Evolutionary conservation across 2,797 vertebrate species (phyloP), one percentile per base, ranked within the genome.

Genomic region (Buphagus erythrorhynchus): DNA sequence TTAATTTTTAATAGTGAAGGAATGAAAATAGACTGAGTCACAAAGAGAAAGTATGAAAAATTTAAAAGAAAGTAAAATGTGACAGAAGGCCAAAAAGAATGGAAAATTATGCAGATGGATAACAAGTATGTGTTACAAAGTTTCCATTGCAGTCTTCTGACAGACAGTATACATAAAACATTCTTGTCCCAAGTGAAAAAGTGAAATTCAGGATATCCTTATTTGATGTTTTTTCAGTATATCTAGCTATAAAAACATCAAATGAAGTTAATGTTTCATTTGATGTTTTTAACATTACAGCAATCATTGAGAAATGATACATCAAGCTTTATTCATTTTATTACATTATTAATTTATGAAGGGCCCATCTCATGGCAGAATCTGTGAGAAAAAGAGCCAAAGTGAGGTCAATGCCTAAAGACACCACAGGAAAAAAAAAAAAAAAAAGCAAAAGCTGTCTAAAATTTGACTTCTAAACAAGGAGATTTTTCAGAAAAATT

Each of bases 271-370:
- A 91, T 90, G 46, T 15, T 93, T 94, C 74, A 89, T 96, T 63
- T 95, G 78, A 97, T 96, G 68, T 89, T 92, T 96, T 95, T 94
- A 91, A 95, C 89, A 88, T 95, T 89, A 83, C n/a, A 93, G 75
- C 61, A 80, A 83, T 93, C 87, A 77, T 55, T 87, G 82, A 83
- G 52, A 95, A 83, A 87, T 86, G 25, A 74, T 89, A 89, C 67
- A 94, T 89, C 78, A 91, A 95, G 20, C 6, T 63, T 85, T 83
- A 88, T 92, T 88, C 52, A 86, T 95, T 91, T 85, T 51, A 91
- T 94, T 92, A 71, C 33, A 79, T 93, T 89, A 94, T 67, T 95
- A 91, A 94, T 95, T 92, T 93, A 95, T 93, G 79, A 94, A 82
- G 33, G 29, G 6, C 16, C 31, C 6, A 57, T 82, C 67, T 76